Conservation (phyloP, 2,113 vertebrate species). For the Dendropsophus ebraccatus region DNA sequence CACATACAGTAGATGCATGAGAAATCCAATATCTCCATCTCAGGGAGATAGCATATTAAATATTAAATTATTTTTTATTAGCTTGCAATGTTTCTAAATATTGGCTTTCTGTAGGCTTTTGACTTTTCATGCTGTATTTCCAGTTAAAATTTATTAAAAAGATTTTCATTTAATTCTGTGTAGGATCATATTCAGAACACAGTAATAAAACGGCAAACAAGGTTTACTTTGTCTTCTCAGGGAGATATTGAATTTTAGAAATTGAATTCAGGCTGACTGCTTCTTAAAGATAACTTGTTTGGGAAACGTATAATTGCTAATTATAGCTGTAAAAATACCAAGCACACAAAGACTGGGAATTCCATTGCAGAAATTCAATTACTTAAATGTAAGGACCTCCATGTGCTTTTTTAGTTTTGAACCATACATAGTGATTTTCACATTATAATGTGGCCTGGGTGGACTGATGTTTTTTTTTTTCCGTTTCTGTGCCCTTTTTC, state of each 20-base stretch:
- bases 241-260: slow-evolving; percentile 21
- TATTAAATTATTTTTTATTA: slow-evolving; percentile 22
- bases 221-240: slow-evolving; percentile 23
- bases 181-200: slow-evolving; percentile 23
- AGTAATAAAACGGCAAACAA: slow-evolving; percentile 24
- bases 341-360: background rate
- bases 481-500: background rate
- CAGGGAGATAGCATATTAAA: background rate
- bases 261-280: slow-evolving; percentile 32
- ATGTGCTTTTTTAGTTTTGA: background rate
- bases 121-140: background rate
- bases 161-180: slow-evolving; percentile 13
- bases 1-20: background rate
- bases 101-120: background rate
- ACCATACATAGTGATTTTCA: background rate
- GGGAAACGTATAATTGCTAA: slow-evolving; percentile 40
- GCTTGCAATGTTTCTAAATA: background rate
- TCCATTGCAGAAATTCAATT: background rate
- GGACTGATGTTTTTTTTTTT: background rate
- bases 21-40: slow-evolving; percentile 25
- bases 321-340: slow-evolving; percentile 19
- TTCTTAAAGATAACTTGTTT: slow-evolving; percentile 37
- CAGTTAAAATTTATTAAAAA: slow-evolving; percentile 33
- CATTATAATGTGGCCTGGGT: background rate
- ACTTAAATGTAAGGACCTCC: background rate